These are phyloP conservation scores for Platerodrilus igneus DNA, from an alignment of 2,888 invertebrate genomes.

Conservation along the genomic window DNA sequence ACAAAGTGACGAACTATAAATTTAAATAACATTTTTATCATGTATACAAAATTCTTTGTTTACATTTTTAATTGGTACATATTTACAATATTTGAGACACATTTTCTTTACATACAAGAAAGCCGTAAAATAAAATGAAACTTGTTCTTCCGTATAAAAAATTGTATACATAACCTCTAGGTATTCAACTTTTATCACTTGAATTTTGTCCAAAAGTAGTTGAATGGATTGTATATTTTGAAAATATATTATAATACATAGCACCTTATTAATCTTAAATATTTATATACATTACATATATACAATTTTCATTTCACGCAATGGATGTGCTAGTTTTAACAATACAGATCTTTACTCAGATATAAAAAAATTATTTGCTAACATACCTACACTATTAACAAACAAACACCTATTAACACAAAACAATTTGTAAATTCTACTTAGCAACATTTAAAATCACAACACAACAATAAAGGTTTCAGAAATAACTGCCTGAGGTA, in stretches of 20 bases:
- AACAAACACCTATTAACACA: constrained; percentile 3
- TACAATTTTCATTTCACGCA: too few species aligned
- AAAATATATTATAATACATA: constrained; percentile 21
- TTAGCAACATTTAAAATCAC: constrained; percentile 7
- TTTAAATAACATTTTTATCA: constrained; percentile 22
- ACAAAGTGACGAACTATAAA: constrained; percentile 37
- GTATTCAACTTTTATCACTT: background rate
- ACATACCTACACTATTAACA: constrained; percentile 6
- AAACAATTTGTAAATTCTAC: constrained; percentile 9
- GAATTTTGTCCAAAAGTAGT: background rate
- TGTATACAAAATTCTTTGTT: constrained; percentile 21
- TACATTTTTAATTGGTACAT: constrained; percentile 13
- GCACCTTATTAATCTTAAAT: constrained; percentile 16
- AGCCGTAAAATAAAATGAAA: too few species aligned
- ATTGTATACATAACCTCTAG: constrained; percentile 1
- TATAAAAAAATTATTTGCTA: too few species aligned
- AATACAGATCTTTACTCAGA: too few species aligned
- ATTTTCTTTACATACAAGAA: too few species aligned
- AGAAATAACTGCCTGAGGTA: constrained; percentile 7
- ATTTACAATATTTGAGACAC: constrained; percentile 19
- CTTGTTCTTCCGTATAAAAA: constrained; percentile 6
- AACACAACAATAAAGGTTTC: constrained; percentile 5
- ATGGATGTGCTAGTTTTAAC: too few species aligned
- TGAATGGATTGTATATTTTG: background rate
- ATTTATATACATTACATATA: too few species aligned